These are phyloP conservation scores for Neuroscelio doddi DNA, from an alignment of 2,888 invertebrate species.

Conservation along the genomic window DNA sequence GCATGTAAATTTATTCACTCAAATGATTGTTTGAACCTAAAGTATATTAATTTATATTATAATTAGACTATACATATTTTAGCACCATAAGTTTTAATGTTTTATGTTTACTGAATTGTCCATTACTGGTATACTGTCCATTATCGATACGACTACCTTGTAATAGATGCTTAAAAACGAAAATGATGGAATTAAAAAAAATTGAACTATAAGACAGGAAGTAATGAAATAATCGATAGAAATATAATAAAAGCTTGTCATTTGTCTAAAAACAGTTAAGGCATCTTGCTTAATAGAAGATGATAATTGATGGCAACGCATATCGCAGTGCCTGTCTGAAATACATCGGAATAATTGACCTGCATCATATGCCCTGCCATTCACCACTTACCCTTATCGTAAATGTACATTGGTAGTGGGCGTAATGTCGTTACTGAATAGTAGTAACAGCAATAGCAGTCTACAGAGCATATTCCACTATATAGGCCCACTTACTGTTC, in stretches of 20 bases:
- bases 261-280: constrained; percentile 54
- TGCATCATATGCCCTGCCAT: constrained; percentile 41
- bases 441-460: constrained; percentile 20
- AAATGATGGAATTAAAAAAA: constrained; percentile 6
- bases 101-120: too few relatives aligned
- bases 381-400: constrained; percentile 60
- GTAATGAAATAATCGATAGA: constrained; percentile 29
- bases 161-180: too few relatives aligned
- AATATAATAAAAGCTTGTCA: constrained; percentile 48
- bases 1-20: too few relatives aligned
- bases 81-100: too few relatives aligned
- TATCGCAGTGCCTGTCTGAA: constrained; percentile 48
- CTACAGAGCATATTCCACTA: constrained; percentile 6
- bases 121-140: too few relatives aligned
- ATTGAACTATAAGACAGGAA: background rate
- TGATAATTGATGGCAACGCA: constrained; percentile 45
- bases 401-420: constrained; percentile 43
- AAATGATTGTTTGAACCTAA: too few relatives aligned
- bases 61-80: too few relatives aligned
- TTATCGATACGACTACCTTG: too few relatives aligned
- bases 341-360: constrained; percentile 62
- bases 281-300: constrained; percentile 44
- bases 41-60: too few relatives aligned
- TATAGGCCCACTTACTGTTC: constrained; percentile 13
- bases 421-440: constrained; percentile 54